Base-by-base conservation (phyloP, 2,888 invertebrate species). In the Microctonus brassicae region DNA sequence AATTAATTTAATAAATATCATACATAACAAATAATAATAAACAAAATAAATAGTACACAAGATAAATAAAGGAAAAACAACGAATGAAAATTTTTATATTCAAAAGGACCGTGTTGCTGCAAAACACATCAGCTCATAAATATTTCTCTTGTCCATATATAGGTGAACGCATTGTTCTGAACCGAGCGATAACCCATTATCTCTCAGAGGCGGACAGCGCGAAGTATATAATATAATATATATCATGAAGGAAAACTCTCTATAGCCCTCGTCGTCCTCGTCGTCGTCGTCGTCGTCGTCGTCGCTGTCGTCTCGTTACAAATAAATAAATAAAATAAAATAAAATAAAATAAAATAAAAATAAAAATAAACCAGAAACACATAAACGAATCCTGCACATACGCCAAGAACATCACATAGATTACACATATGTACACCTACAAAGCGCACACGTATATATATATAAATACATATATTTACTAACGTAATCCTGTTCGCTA, bases 81-180 rank as follows among this genome's bases (percentile, higher is more conserved):
- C 3, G 6, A 47, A 20, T 7, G 1, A 47, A 47, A 47, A n/a
- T 47, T 47, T 4, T 4, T 47, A 4, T 13, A n/a, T 42, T 4
- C 13, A 42, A 17, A 42, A n/a, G 5, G 6, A n/a, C 5, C n/a
- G 13, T n/a, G 42, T n/a, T 13, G n/a, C 4, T 0, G 42, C 2
- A 42, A 42, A 42, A 42, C 5, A 47, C 47, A 47, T 47, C 47
- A 17, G 47, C 20, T 17, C 17, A 47, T 47, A 47, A 47, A 47
- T 47, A 47, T 47, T 20, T 17, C 47, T 47, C 47, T 47, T 47
- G 47, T 47, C 47, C 47, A 47, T 47, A 47, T 47, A 47, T 47
- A 47, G 47, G 47, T 47, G 47, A 47, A 20, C 47, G 47, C 47
- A 47, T 47, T 47, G 47, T 47, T 47, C 47, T 47, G 47, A 47